Percentiles rank a stretch among this genome's conserved stretches.
Conservation (phyloP, 2,888 invertebrate species). For the Stictocephala bisonia region DNA sequence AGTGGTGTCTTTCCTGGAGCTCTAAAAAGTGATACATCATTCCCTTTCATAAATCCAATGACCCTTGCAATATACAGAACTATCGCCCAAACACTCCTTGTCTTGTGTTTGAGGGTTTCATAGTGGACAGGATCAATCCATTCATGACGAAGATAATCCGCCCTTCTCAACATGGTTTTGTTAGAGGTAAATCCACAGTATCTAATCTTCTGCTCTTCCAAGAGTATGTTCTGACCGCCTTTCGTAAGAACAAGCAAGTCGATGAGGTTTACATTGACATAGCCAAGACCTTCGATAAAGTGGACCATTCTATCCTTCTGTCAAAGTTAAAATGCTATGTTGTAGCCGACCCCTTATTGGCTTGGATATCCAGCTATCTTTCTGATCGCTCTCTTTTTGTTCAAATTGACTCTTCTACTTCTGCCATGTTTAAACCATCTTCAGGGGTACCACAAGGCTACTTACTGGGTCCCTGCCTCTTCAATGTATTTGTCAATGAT, state of each 20-base stretch:
- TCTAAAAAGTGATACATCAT: background rate
- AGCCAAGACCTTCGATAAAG: conserved; percentile 17
- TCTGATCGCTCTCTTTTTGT: background rate
- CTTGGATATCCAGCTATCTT: background rate
- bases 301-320: background rate
- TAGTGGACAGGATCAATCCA: background rate
- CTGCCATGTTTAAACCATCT: background rate
- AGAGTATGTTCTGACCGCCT: conserved; percentile 13
- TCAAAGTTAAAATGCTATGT: background rate
- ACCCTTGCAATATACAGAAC: background rate
- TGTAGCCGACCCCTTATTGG: background rate
- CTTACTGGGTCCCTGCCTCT: conserved; percentile 11
- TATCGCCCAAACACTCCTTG: background rate
- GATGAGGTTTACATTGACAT: conserved; percentile 6
- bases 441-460: conserved; percentile 17
- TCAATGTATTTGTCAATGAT: conserved; percentile 21
- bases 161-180: conserved; percentile 9
- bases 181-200: background rate
- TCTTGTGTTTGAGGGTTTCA: background rate
- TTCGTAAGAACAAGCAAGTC: conserved; percentile 2
- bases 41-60: conserved; percentile 3
- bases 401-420: background rate
- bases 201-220: conserved; percentile 19
- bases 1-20: conserved; percentile 15
- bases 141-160: background rate